Conservation (phyloP, 2,797 vertebrate genomes). For the Silurus aristotelis region DNA sequence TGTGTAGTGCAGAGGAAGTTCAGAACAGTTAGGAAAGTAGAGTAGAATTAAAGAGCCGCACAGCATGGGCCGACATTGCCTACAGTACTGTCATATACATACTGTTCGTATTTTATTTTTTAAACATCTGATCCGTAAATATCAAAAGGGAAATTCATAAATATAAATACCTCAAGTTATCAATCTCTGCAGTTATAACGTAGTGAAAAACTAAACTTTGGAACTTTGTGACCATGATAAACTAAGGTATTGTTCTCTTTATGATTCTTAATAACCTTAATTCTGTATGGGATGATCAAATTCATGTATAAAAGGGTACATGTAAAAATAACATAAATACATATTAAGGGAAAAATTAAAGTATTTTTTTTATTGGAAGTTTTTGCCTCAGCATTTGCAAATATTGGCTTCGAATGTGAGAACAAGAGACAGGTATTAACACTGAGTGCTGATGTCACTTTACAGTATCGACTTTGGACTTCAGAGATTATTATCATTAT, state of each 20-base stretch:
- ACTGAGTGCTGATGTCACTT: neutral
- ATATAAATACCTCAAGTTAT: neutral
- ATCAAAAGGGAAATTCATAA: neutral
- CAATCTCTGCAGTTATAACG: neutral
- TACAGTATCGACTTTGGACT: constrained; percentile 30
- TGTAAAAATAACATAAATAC: too few species aligned
- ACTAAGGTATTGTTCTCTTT: neutral
- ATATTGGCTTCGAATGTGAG: neutral
- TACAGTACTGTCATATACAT: too few species aligned
- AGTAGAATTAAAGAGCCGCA: too few species aligned
- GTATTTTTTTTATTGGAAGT: neutral
- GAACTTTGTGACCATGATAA: neutral
- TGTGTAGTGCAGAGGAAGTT: too few species aligned
- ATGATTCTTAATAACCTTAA: neutral
- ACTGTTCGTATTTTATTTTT: neutral
- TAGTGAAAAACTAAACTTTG: neutral
- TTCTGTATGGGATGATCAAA: neutral
- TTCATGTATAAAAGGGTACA: neutral
- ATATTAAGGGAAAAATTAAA: neutral
- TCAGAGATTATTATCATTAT: neutral
- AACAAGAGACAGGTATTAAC: neutral
- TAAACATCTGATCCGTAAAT: neutral
- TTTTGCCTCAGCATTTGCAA: neutral
- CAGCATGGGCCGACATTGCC: too few species aligned
- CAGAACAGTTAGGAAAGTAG: too few species aligned